phyloP scores from a whole-genome alignment of 1,140 invertebrate species.

The Agrypnia vestita region DNA sequence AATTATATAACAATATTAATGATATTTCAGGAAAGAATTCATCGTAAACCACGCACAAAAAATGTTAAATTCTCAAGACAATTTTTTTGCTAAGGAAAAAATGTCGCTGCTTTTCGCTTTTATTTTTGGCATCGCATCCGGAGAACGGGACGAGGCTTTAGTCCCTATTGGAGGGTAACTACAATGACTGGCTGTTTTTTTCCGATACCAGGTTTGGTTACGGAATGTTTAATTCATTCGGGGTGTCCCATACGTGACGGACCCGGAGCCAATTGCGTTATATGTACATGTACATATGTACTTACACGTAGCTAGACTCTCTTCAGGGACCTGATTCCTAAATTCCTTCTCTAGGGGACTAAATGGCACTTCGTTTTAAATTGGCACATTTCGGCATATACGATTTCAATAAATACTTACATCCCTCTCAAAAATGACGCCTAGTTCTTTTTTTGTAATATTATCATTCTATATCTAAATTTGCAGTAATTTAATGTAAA shows the following conservation, averaged over 20 bases:
- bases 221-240: slow-evolving; percentile 24
- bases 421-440: too few relatives aligned
- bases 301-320: neutral
- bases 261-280: neutral
- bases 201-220: slow-evolving; percentile 4
- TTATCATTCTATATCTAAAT: too few relatives aligned
- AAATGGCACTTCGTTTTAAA: too few relatives aligned
- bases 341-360: too few relatives aligned
- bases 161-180: neutral
- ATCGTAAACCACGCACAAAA: neutral
- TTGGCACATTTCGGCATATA: too few relatives aligned
- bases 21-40: too few relatives aligned
- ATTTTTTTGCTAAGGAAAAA: neutral
- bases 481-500: too few relatives aligned
- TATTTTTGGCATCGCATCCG: neutral
- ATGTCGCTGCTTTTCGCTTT: neutral
- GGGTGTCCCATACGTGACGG: slow-evolving; percentile 7
- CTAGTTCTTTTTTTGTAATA: too few relatives aligned
- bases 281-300: neutral
- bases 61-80: neutral
- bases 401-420: too few relatives aligned
- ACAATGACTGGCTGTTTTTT: slow-evolving; percentile 32
- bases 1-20: neutral
- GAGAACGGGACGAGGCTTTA: neutral
- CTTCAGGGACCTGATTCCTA: neutral